Base-by-base conservation (phyloP, 2,888 invertebrate species). In the Nomada fabriciana region DNA sequence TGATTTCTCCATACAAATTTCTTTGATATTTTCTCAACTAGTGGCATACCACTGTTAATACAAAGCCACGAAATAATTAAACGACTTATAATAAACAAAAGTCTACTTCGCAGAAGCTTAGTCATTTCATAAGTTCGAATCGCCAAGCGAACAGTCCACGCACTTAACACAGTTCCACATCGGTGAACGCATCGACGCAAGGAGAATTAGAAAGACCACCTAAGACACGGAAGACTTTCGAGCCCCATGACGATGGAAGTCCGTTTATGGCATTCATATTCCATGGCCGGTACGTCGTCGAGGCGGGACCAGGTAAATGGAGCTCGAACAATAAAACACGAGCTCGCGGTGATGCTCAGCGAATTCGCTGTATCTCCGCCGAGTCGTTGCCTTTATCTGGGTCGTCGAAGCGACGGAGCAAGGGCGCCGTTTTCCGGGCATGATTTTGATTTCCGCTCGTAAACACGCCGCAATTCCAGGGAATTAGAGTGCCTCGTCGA, bases 401-500 rank as follows among this genome's bases (percentile, higher is more conserved):
- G 80, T 43, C 23, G 69, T 18, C n/a, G 59, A 20, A 36, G 53
- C 57, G 60, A n/a, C 47, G 29, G 20, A 36, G 25, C 67, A 63
- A 68, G 72, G 67, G 50, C 72, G 57, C 52, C 67, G 50, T 57
- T 80, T 80, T 63, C 73, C 80, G 43, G 43, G 63, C 57, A 73
- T 80, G 57, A 80, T 80, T 80, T 80, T 64, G 80, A 80, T 73
- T 73, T 80, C 68, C 80, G 67, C 73, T 80, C 81, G 80, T 80
- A 80, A 80, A 80, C 81, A 80, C 80, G 50, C 57, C 63, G 65
- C 63, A 63, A 72, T 73, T 80, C 29, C 73, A 72, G 20, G 57
- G 73, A 80, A 80, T 80, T 73, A 80, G 61, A 57, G 61, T 61
- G 55, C 50, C 50, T 25, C 50, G n/a, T 10, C 36, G 52, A 25